Evolutionary conservation across 2,797 vertebrate species (phyloP).

Genomic region (Gambelia wislizenii): DNA sequence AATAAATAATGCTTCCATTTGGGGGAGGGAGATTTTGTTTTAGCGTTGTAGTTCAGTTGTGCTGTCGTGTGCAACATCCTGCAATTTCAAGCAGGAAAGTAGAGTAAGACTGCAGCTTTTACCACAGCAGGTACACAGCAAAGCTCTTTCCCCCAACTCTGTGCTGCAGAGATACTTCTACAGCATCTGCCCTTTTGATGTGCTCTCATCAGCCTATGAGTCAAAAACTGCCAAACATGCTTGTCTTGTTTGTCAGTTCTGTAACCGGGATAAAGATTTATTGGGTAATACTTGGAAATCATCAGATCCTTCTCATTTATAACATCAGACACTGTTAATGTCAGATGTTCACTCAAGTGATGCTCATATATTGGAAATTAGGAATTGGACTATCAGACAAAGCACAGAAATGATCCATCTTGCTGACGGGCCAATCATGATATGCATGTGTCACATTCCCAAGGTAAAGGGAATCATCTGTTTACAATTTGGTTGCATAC

Average conservation of each 20-base stretch:
- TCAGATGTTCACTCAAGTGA: background rate
- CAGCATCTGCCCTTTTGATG: background rate
- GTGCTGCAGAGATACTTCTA: constrained; percentile 11
- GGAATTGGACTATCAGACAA: background rate
- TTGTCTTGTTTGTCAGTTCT: constrained; percentile 31
- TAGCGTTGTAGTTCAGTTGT: background rate
- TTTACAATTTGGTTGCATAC: background rate
- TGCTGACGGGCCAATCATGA: background rate
- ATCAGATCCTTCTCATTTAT: constrained; percentile 38
- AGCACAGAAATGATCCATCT: background rate
- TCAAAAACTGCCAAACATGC: constrained; percentile 30
- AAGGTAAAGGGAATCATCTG: background rate
- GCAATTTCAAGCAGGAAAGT: background rate
- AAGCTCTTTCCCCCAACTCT: background rate
- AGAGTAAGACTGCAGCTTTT: background rate
- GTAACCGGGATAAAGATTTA: constrained; percentile 24
- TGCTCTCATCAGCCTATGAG: constrained; percentile 12
- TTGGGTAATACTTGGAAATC: constrained; percentile 42
- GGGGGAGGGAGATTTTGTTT: background rate
- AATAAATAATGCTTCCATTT: background rate
- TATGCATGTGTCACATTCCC: background rate
- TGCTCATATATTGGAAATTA: constrained; percentile 20
- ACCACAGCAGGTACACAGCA: rapidly evolving
- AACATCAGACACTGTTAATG: constrained; percentile 6
- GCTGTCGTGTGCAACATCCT: background rate